Conservation (phyloP, 1,140 invertebrate genomes). For the Stegodyphus mimosarum region DNA sequence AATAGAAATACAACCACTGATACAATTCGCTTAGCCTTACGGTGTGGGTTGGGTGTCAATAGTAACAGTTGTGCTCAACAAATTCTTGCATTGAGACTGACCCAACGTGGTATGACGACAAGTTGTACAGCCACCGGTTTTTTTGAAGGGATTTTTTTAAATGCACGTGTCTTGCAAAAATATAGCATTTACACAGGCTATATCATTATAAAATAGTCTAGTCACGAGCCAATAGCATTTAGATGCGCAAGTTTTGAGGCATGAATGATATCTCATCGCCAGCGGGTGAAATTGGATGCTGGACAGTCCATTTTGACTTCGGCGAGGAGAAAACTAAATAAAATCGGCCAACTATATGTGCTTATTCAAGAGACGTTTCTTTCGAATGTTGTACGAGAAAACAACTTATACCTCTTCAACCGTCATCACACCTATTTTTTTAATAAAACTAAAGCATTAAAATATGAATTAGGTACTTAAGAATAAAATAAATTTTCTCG, state of each 20-base stretch:
- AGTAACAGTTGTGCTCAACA: constrained; percentile 31
- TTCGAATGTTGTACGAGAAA: too few relatives aligned
- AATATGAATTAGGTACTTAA: too few relatives aligned
- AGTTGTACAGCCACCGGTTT: constrained; percentile 56
- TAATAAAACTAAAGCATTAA: too few relatives aligned
- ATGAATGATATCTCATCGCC: constrained; percentile 28
- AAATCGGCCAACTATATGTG: too few relatives aligned
- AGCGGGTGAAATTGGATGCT: background rate
- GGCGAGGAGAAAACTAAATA: background rate
- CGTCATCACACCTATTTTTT: too few relatives aligned
- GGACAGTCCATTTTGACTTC: constrained; percentile 16
- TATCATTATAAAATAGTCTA: constrained; percentile 49
- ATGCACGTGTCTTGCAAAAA: constrained; percentile 58
- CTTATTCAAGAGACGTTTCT: too few relatives aligned
- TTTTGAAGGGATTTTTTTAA: constrained; percentile 15
- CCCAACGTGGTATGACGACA: constrained; percentile 3
- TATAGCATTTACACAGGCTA: constrained; percentile 60
- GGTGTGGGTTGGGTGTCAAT: background rate
- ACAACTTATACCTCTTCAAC: too few relatives aligned
- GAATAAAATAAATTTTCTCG: too few relatives aligned
- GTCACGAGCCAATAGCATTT: constrained; percentile 26
- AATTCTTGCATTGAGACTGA: constrained; percentile 6
- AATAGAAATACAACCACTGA: constrained; percentile 34
- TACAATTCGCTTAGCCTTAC: constrained; percentile 19
- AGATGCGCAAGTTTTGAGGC: constrained; percentile 9